These are phyloP conservation scores for Pocota personata DNA, from an alignment of 2,888 invertebrate species.

Conservation along the genomic window DNA sequence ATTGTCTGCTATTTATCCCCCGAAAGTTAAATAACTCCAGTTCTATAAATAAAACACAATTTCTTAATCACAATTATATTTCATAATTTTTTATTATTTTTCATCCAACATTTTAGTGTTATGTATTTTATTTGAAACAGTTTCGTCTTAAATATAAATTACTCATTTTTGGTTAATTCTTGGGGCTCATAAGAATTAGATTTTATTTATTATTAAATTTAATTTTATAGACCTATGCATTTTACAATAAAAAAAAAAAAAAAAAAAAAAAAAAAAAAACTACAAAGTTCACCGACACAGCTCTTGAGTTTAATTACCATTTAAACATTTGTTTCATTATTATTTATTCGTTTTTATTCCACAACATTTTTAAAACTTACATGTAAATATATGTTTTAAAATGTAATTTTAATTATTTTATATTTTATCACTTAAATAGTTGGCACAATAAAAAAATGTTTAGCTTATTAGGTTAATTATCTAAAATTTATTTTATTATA, in stretches of 20 bases:
- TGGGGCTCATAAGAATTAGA: constrained; percentile 77
- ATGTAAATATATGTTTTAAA: background rate
- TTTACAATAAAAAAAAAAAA: background rate
- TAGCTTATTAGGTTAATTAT: constrained; percentile 16
- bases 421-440: constrained; percentile 52
- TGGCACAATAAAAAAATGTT: constrained; percentile 66
- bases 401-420: constrained; percentile 5
- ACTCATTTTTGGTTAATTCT: constrained; percentile 75
- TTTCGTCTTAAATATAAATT: background rate
- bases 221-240: background rate
- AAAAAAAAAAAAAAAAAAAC: background rate
- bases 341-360: constrained; percentile 4
- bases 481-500: background rate
- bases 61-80: constrained; percentile 26
- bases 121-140: constrained; percentile 1
- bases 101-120: constrained; percentile 53
- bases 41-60: background rate
- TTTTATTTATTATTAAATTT: background rate
- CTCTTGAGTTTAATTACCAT: constrained; percentile 22
- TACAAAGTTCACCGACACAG: constrained; percentile 34
- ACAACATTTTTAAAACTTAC: background rate
- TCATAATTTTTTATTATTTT: constrained; percentile 32
- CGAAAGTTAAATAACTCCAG: too few relatives aligned
- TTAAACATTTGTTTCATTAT: background rate
- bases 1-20: too few relatives aligned